Conservation (phyloP, 2,113 vertebrate species). For the Oryzias melastigma region DNA sequence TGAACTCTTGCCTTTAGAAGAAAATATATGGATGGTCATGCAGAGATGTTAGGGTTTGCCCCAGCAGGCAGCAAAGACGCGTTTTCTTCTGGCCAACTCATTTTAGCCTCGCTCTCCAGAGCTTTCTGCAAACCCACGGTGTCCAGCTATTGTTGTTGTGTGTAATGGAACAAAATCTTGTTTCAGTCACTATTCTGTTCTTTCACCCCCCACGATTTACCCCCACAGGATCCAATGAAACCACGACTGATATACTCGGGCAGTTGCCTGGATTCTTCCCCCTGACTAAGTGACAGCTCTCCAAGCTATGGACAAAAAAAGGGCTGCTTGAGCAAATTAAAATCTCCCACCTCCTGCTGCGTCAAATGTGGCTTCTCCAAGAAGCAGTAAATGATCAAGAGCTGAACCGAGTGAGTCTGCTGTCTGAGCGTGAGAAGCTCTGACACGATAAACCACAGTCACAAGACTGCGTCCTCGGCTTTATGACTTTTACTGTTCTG, state of each 20-base stretch:
- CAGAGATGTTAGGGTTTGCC: slow-evolving; percentile 54
- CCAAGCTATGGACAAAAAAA: slow-evolving; percentile 27
- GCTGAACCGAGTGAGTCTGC: slow-evolving; percentile 15
- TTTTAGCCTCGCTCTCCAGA: slow-evolving; percentile 42
- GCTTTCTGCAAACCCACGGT: slow-evolving; percentile 20
- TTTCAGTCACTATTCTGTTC: slow-evolving; percentile 16
- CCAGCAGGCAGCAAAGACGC: slow-evolving; percentile 25
- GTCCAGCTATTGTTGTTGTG: slow-evolving; percentile 47
- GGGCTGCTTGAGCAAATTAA: slow-evolving; percentile 37
- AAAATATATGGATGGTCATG: slow-evolving; percentile 61
- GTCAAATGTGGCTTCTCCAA: slow-evolving; percentile 16
- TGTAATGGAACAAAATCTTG: slow-evolving; percentile 48
- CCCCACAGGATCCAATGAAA: slow-evolving; percentile 1
- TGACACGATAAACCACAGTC: slow-evolving; percentile 1
- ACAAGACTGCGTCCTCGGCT: too few relatives aligned
- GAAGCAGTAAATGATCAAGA: slow-evolving; percentile 32
- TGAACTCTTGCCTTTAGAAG: slow-evolving; percentile 35
- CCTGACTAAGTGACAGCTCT: slow-evolving; percentile 4
- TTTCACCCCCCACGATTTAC: not conserved
- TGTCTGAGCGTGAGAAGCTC: slow-evolving; percentile 5
- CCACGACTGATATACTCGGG: slow-evolving; percentile 7
- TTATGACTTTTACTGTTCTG: too few relatives aligned
- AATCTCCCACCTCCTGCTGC: not conserved
- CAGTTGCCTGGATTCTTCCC: slow-evolving; percentile 2
- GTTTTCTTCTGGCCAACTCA: slow-evolving; percentile 49